phyloP scores from a whole-genome alignment of 2,888 invertebrate genomes.

The Scrobipalpa costella region DNA sequence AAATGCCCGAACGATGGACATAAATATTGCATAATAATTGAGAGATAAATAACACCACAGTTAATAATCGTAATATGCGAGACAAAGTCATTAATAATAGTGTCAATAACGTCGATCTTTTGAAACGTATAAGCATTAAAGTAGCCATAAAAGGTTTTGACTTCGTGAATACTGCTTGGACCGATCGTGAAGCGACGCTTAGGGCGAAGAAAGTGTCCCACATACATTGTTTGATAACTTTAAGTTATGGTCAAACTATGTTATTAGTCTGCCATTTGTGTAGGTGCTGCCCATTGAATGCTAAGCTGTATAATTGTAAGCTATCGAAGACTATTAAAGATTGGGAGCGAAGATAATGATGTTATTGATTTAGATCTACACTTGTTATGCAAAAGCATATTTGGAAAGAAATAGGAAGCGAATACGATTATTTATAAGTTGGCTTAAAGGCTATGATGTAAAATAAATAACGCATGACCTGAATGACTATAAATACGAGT shows the following conservation, averaged over 20 bases:
- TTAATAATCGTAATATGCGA: constrained; percentile 1
- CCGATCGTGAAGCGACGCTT: constrained; percentile 41
- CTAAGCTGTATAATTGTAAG: constrained; percentile 26
- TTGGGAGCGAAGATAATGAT: constrained; percentile 27
- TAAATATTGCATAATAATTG: constrained; percentile 17
- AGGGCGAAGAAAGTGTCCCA: constrained; percentile 51
- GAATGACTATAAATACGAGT: constrained; percentile 9
- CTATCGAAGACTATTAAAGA: constrained; percentile 25
- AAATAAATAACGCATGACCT: constrained; percentile 1
- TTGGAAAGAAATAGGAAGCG: constrained; percentile 17
- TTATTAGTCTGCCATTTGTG: constrained; percentile 31
- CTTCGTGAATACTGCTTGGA: constrained; percentile 2
- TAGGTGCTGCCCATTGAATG: constrained; percentile 27
- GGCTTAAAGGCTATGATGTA: constrained; percentile 12
- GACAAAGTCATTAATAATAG: constrained; percentile 15
- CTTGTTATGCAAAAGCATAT: constrained; percentile 24
- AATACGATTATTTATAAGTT: constrained; percentile 16
- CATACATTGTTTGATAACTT: constrained; percentile 46
- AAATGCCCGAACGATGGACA: neutral
- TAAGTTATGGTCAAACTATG: constrained; percentile 36
- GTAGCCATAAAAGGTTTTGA: constrained; percentile 13
- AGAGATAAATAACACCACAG: constrained; percentile 11
- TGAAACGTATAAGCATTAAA: constrained; percentile 4
- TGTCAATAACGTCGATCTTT: constrained; percentile 20
- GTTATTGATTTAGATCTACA: constrained; percentile 25